Conservation (phyloP, 2,888 invertebrate species). For the Cordilura impudica region DNA sequence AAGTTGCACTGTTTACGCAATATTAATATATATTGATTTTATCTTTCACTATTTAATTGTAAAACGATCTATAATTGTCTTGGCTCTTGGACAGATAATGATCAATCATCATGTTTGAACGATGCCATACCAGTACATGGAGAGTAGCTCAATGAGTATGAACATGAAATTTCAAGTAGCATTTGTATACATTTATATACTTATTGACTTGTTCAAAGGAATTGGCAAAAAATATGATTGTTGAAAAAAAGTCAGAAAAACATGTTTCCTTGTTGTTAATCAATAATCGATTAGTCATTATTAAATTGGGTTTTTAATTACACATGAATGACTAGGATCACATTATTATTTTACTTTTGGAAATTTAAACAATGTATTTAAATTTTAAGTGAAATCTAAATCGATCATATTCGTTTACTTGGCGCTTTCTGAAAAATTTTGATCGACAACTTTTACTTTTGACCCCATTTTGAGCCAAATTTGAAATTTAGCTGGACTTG, state of each 20-base stretch:
- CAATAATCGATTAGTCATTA: slow-evolving; percentile 62
- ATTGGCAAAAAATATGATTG: slow-evolving; percentile 37
- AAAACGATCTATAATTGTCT: slow-evolving; percentile 63
- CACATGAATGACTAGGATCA: slow-evolving; percentile 36
- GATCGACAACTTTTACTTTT: no score
- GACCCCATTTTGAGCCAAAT: no score
- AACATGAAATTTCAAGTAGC: slow-evolving; percentile 28
- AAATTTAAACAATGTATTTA: not conserved
- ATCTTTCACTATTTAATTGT: slow-evolving; percentile 63
- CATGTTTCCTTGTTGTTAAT: slow-evolving; percentile 27
- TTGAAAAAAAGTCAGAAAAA: not conserved
- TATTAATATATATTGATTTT: slow-evolving; percentile 53
- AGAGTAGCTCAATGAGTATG: not conserved
- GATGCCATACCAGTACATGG: slow-evolving; percentile 12
- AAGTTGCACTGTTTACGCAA: not conserved
- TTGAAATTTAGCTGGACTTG: no score
- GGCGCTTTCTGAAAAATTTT: no score
- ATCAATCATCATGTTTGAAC: slow-evolving; percentile 58
- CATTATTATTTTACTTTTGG: not conserved
- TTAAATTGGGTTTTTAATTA: slow-evolving; percentile 58
- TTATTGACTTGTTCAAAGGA: slow-evolving; percentile 8
- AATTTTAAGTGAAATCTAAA: no score
- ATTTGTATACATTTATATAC: slow-evolving; percentile 2
- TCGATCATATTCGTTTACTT: no score
- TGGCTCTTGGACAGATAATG: slow-evolving; percentile 60